Conservation (phyloP, 2,113 vertebrate species). For the Coptodon rendalli region DNA sequence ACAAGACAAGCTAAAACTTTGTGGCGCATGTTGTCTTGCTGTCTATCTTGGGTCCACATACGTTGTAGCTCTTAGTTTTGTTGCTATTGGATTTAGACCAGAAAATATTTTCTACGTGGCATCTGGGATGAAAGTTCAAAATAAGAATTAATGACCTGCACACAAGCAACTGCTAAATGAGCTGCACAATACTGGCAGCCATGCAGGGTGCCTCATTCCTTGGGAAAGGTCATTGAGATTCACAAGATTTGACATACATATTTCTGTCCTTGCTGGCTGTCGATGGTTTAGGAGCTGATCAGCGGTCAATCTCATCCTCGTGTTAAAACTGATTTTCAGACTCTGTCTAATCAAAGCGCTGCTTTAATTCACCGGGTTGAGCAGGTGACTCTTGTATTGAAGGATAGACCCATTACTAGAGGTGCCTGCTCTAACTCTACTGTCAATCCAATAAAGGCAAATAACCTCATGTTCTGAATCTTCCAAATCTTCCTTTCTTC, state of each 20-base stretch:
- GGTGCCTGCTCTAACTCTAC: background rate
- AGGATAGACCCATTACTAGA: background rate
- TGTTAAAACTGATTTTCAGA: background rate
- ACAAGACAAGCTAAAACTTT: rapidly evolving
- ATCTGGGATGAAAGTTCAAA: background rate
- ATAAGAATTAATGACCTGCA: background rate
- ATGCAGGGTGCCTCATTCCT: background rate
- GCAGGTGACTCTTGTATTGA: background rate
- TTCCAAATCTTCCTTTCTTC: background rate
- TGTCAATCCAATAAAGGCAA: background rate
- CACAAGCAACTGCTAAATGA: background rate
- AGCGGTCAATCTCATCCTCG: rapidly evolving
- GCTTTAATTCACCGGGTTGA: background rate
- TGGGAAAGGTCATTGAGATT: background rate
- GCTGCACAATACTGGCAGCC: background rate
- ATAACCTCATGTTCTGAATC: background rate
- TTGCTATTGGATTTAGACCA: background rate
- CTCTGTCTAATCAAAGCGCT: rapidly evolving
- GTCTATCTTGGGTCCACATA: background rate
- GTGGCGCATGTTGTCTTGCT: rapidly evolving
- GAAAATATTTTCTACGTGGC: background rate
- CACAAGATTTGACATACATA: too few species aligned
- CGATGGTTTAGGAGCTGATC: background rate
- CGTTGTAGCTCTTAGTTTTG: background rate
- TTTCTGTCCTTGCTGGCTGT: background rate